Conservation (phyloP, 1,140 invertebrate genomes). For the Eumaeus atala region DNA sequence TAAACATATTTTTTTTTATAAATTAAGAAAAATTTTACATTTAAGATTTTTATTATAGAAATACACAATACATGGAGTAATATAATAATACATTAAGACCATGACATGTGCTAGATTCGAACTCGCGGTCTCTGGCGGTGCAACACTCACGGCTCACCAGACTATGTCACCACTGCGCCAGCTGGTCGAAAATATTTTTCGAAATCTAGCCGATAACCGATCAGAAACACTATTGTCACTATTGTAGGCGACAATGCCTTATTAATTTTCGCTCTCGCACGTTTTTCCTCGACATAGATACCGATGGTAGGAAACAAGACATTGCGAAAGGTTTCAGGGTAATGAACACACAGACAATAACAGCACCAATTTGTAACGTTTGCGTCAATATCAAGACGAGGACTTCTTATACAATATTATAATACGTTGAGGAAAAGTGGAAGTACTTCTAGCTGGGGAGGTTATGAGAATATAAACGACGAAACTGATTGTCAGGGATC, state of each 20-base stretch:
- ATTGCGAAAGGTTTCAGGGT: constrained; percentile 43
- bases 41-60: no score
- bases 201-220: background rate
- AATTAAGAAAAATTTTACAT: no score
- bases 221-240: constrained; percentile 37
- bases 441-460: no score
- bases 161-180: background rate
- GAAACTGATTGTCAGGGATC: no score
- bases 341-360: constrained; percentile 7
- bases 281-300: constrained; percentile 67
- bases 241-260: constrained; percentile 49
- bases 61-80: no score
- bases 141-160: background rate
- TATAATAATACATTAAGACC: no score
- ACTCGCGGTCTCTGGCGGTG: background rate
- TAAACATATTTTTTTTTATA: no score
- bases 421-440: no score
- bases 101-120: no score
- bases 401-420: no score
- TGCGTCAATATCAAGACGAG: no score
- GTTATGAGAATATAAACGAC: no score
- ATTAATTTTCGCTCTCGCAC: constrained; percentile 62
- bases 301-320: constrained; percentile 43
- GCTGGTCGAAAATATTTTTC: background rate
- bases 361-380: background rate